Evolutionary conservation across 1,140 invertebrate species (phyloP).

Genomic region (Cyphomyrmex costatus): DNA sequence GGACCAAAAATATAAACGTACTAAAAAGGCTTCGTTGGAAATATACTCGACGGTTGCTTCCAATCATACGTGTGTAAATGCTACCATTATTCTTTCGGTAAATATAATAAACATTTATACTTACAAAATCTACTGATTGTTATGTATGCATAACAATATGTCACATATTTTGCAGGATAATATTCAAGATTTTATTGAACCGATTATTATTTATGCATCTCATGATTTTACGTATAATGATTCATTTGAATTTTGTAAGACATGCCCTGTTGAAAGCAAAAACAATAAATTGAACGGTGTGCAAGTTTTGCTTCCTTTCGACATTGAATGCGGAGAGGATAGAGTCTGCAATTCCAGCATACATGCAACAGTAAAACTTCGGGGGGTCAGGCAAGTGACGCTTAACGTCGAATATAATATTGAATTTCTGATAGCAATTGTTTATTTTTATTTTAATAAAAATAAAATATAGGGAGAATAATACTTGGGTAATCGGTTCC

Average conservation of each 20-base stretch:
- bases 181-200: conserved; percentile 72
- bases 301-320: conserved; percentile 80
- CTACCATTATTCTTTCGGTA: conserved; percentile 62
- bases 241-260: conserved; percentile 62
- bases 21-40: conserved; percentile 44
- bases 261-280: conserved; percentile 72
- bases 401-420: not conserved
- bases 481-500: conserved; percentile 83
- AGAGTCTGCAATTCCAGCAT: conserved; percentile 84
- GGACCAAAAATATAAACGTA: conserved; percentile 71
- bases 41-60: not conserved
- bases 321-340: conserved; percentile 83
- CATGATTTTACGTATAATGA: conserved; percentile 60
- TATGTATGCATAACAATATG: conserved; percentile 15
- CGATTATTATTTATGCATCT: conserved; percentile 75
- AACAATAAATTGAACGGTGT: conserved; percentile 36
- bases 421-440: not conserved
- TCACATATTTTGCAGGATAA: conserved; percentile 48
- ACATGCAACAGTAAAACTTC: conserved; percentile 69
- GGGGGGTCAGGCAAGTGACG: conserved; percentile 62
- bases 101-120: not conserved
- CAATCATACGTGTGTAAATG: conserved; percentile 6
- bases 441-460: not conserved
- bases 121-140: not conserved
- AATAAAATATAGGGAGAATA: conserved; percentile 66